Base-by-base conservation (phyloP, 2,113 vertebrate genomes). In the Paraplagusia blochii region DNA sequence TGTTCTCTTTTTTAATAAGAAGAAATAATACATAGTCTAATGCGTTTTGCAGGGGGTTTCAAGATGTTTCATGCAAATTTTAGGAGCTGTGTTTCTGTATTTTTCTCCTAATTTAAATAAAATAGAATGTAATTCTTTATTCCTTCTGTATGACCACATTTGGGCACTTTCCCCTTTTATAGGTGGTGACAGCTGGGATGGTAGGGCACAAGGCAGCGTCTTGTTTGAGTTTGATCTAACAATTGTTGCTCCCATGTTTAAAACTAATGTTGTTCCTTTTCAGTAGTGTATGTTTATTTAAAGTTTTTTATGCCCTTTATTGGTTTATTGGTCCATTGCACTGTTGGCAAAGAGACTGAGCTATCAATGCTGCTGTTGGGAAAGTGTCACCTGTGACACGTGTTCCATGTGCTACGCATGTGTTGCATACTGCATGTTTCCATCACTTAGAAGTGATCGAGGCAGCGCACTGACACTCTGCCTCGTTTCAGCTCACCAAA, bases 401-500 rank as follows among this genome's bases (percentile, higher is more conserved):
- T 12, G 10, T 43, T 58, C 54, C 22, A 52, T 5, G 17, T 42
- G 11, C 70, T 11, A 0, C 29, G 68, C 79, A 79, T 70, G 73
- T 52, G 0, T 42, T 69, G 34, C 57, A 59, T 63, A 44, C 9
- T 12, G 83, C 72, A 70, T 72, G 72, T 57, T 44, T 55, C 29
- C 38, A 44, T 9, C 35, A 35, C 39, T 36, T 4, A 1, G 0
- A 5, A 3, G 1, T 13, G 1, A 3, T 7, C n/a, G 3, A 7
- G 7, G 8, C 39, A 19, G 13, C 11, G 16, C 1, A 3, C 15
- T 72, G 18, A 80, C 2, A 2, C 6, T 1, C 45, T 15, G 1
- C 0, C 18, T 12, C 14, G 9, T 77, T 73, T 36, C 74, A 99
- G 97, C 95, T 74, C 97, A 99, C 65, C 97, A 99, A 89, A 99